Evolutionary conservation across 2,113 vertebrate genomes (phyloP), one percentile per base, ranked within the genome.

Genomic region (Phylloscopus trochiloides): DNA sequence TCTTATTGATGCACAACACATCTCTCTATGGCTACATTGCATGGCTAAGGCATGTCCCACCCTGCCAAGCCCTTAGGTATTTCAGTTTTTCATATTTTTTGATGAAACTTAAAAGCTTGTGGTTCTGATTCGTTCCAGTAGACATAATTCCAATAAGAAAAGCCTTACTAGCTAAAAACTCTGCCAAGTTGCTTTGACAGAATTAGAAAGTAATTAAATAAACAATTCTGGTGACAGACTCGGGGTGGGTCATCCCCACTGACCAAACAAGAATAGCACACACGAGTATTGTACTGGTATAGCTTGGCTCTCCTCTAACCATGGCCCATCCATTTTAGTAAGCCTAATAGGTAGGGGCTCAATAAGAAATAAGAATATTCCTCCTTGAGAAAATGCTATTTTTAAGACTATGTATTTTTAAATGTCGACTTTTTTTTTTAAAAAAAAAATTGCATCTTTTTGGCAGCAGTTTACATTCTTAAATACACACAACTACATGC

Each of bases 261-360:
- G 57, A 10, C 12, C 72, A 54, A 72, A 52, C 17, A 61, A 71
- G 51, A 59, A 16, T 1, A 61, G 17, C n/a, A 50, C 31, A 54
- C 6, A 4, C 0, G 1, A 32, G 11, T 34, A n/a, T 66, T 4
- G 2, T 5, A 5, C 10, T 38, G 26, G 8, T n/a, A 32, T 10
- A 32, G 3, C 7, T 21, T 42, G 29, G 15, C 24, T 40, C 24
- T 59, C 5, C 42, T 25, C 28, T 38, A 59, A 10, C 16, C 19
- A 12, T 26, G 32, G 32, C 10, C 24, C 9, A 24, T 17, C 4
- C 7, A 4, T n/a, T 71, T 25, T 1, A 6, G 3, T 26, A 62
- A 77, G 29, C 10, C 34, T 0, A 8, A 36, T 10, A 67, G 18
- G 29, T 32, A 61, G 13, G 17, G 13, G 14, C 18, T 92, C 83